phyloP scores from a whole-genome alignment of 2,888 invertebrate species.

The Pterostichus madidus region DNA sequence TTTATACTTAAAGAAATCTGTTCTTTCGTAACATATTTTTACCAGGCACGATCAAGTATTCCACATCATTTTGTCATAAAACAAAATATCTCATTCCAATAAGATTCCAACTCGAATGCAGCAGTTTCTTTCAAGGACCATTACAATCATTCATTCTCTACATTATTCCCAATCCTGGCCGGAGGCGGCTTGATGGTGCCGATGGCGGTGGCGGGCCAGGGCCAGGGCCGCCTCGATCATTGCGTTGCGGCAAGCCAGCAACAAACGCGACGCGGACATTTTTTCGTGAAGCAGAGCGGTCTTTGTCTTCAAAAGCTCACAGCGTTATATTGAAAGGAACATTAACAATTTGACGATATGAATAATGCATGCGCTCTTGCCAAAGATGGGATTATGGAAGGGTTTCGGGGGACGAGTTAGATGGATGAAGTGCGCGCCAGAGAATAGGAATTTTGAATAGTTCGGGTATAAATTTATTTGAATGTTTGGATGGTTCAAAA shows the following conservation, averaged over 20 bases:
- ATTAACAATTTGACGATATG: slow-evolving; percentile 64
- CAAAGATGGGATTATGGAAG: slow-evolving; percentile 44
- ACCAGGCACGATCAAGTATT: background rate
- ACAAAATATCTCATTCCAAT: slow-evolving; percentile 36
- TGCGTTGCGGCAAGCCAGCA: background rate
- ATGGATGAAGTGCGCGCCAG: slow-evolving; percentile 47
- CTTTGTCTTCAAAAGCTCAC: slow-evolving; percentile 57
- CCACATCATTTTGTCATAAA: slow-evolving; percentile 40
- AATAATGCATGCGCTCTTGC: slow-evolving; percentile 58
- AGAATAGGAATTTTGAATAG: slow-evolving; percentile 30
- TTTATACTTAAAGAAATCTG: too few species aligned
- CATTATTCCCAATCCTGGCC: slow-evolving; percentile 36
- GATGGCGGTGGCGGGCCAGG: background rate
- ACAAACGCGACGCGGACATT: slow-evolving; percentile 47
- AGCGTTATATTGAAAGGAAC: slow-evolving; percentile 63
- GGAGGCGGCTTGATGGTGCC: background rate
- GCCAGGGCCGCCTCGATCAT: background rate
- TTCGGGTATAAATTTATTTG: slow-evolving; percentile 39
- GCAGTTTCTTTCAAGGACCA: slow-evolving; percentile 40
- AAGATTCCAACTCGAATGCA: slow-evolving; percentile 16
- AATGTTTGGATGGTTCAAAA: slow-evolving; percentile 29
- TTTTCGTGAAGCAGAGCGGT: slow-evolving; percentile 35
- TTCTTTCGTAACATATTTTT: slow-evolving; percentile 3
- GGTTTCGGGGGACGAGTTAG: slow-evolving; percentile 42
- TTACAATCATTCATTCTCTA: slow-evolving; percentile 48